A percentile compares a stretch with the other conserved stretches of the same genome.
Conservation (phyloP, 2,113 vertebrate genomes). For the Pavo muticus region DNA sequence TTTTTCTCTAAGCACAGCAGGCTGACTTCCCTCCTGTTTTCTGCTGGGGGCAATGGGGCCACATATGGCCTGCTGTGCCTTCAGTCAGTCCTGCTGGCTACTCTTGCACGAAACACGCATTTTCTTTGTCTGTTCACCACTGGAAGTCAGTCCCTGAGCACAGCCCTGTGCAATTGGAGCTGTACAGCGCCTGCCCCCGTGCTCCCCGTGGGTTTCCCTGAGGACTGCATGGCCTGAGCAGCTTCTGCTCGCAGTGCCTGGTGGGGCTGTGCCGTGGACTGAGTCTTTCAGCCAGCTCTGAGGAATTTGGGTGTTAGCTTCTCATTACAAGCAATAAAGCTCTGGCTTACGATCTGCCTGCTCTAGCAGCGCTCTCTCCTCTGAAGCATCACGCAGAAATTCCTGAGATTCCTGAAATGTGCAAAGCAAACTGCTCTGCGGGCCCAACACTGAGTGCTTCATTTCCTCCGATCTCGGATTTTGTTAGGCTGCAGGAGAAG, state of each 20-base stretch:
- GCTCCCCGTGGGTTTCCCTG: too few relatives aligned
- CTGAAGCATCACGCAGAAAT: not conserved
- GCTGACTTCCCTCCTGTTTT: too few relatives aligned
- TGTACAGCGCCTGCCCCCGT: too few relatives aligned
- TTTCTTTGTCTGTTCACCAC: not conserved
- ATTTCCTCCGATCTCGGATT: not conserved
- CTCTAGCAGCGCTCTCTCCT: not conserved
- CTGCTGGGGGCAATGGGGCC: too few relatives aligned
- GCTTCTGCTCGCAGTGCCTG: not conserved
- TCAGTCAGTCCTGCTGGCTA: accelerated
- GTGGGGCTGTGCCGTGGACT: not conserved
- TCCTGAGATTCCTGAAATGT: not conserved
- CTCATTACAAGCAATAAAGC: not conserved
- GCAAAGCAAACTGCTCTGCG: not conserved
- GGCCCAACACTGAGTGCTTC: too few relatives aligned
- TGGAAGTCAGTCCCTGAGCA: not conserved
- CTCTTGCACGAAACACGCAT: accelerated
- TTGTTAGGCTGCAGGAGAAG: not conserved
- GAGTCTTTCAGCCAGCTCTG: not conserved
- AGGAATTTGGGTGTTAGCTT: not conserved
- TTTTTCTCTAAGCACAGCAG: too few relatives aligned
- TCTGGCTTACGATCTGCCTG: not conserved
- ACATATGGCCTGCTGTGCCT: not conserved
- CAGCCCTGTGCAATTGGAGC: not conserved
- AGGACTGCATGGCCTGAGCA: not conserved